A percentile compares a stretch with the other conserved stretches of the same genome.
Evolutionary conservation across 2,113 vertebrate genomes (phyloP).

Genomic region (Geococcyx californianus): DNA sequence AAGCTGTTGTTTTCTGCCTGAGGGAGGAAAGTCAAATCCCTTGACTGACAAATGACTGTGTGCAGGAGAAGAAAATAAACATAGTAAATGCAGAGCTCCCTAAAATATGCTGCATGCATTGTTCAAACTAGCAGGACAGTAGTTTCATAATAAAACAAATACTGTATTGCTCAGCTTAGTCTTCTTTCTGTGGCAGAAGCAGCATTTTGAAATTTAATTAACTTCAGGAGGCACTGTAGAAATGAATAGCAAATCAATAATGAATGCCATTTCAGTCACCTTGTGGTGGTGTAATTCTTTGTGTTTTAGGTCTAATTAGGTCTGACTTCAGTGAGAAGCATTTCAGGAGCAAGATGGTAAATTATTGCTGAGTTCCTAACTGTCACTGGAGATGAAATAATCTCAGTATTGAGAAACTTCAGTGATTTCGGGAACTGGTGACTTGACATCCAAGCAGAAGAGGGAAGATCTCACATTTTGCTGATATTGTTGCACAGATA

Average conservation of each 20-base stretch:
- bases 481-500: neutral
- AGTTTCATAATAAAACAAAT: neutral
- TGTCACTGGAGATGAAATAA: conserved; percentile 15
- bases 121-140: neutral
- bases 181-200: neutral
- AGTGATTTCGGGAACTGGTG: neutral
- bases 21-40: neutral
- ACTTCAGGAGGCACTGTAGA: conserved; percentile 34
- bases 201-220: conserved; percentile 51
- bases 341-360: conserved; percentile 26
- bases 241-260: conserved; percentile 65
- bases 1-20: neutral
- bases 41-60: neutral
- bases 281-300: conserved; percentile 57
- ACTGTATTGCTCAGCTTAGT: neutral
- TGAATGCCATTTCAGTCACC: conserved; percentile 46
- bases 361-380: conserved; percentile 14
- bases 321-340: conserved; percentile 25
- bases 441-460: neutral
- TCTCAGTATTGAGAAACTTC: neutral
- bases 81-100: neutral
- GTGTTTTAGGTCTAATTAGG: conserved; percentile 51
- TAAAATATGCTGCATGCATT: neutral
- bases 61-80: neutral
- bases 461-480: neutral